Conservation (phyloP, 2,797 vertebrate genomes). For the Pantherophis vulpinus region DNA sequence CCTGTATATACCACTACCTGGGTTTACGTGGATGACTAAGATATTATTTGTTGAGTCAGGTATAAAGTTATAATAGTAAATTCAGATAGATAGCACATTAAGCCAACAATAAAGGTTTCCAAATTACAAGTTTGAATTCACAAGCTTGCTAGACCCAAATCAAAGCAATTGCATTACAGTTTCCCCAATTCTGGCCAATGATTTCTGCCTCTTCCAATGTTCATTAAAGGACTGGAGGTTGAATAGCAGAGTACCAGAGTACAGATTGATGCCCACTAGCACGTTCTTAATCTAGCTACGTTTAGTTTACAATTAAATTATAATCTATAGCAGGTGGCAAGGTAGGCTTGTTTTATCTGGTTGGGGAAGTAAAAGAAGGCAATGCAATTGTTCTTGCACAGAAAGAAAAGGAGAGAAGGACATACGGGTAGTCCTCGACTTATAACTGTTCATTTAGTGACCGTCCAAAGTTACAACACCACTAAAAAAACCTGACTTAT, state of each 20-base stretch:
- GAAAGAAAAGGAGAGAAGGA: not conserved
- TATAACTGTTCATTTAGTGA: not conserved
- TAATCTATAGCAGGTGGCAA: not conserved
- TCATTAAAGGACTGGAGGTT: not conserved
- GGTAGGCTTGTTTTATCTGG: not conserved
- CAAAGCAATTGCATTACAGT: not conserved
- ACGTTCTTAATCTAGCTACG: not conserved
- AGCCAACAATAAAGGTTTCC: not conserved
- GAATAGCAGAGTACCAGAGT: not conserved
- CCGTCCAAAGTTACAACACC: not conserved
- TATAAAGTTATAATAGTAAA: not conserved
- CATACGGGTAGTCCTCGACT: not conserved
- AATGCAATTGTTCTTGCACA: not conserved
- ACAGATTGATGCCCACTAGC: not conserved
- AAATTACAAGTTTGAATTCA: not conserved
- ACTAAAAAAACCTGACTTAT: not conserved
- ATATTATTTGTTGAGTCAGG: not conserved
- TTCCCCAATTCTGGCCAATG: not conserved
- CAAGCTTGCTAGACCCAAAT: not conserved
- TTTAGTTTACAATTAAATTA: not conserved
- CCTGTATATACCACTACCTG: not conserved
- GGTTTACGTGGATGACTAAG: not conserved
- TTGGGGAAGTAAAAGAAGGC: not conserved
- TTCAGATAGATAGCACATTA: not conserved
- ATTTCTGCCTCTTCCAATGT: not conserved